Base-by-base conservation (phyloP, 2,113 vertebrate genomes). In the Halcyon senegalensis region DNA sequence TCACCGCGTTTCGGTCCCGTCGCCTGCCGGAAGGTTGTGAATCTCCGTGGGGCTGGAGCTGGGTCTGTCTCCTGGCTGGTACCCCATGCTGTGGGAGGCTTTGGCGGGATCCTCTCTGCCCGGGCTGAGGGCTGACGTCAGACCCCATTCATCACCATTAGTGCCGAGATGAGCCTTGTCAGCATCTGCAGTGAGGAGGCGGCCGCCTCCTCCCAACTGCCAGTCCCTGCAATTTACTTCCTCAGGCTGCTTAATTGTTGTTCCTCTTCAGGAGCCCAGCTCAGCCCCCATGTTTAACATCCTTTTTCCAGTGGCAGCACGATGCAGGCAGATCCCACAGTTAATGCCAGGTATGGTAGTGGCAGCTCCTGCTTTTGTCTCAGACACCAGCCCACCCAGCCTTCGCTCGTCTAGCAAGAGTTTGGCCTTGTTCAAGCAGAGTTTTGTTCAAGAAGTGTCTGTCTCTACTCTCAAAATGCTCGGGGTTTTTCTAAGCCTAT, bases 281-380 rank as follows among this genome's bases (percentile, higher is more conserved):
- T 94, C 84, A 81, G 90, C 79, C 87, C 88, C 89, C 59, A 16
- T 82, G 69, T 94, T 96, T 95, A 24, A 63, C n/a, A 73, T 91
- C 84, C 70, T 73, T 17, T 73, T 17, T 14, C 7, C 84, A 62
- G 75, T 10, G 56, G 70, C 82, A 91, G 82, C 4, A 0, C 0
- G 3, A 5, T 4, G 63, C 89, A 16, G 84, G 82, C 94, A 91
- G 60, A 91, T 74, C 69, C 82, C 88, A 30, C 9, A 4, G 87
- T 73, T 44, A 43, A 16, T 46, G 81, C 74, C 84, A 88, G 91
- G 74, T 90, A 55, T 3, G 56, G 55, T 24, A 25, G 9, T 74
- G 81, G 83, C 68, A 63, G 90, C 69, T 95, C 82, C 2, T 48
- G 58, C 70, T 86, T 93, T 68, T 44, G 44, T 93, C 95, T 94